Conservation (phyloP, 2,113 vertebrate genomes). For the Mola mola region DNA sequence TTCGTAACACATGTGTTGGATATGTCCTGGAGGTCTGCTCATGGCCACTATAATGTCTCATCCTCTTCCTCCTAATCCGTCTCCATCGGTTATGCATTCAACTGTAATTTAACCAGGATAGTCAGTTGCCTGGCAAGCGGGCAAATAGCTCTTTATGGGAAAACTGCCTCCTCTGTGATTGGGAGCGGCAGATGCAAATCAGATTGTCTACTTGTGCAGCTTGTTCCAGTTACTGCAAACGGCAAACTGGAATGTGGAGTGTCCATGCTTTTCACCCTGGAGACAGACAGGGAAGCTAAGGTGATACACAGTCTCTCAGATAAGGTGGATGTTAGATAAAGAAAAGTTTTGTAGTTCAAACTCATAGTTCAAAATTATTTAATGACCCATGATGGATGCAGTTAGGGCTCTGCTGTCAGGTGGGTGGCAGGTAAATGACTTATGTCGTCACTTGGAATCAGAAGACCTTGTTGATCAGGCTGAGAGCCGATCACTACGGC, state of each 20-base stretch:
- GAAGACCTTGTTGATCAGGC: too few relatives aligned
- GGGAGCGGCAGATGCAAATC: slow-evolving; percentile 29
- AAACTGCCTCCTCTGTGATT: slow-evolving; percentile 24
- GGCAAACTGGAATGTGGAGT: slow-evolving; percentile 11
- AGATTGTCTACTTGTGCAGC: slow-evolving; percentile 22
- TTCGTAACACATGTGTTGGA: slow-evolving; percentile 53
- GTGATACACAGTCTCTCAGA: slow-evolving; percentile 13
- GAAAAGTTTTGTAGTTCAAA: too few relatives aligned
- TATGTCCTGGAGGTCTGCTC: slow-evolving; percentile 50
- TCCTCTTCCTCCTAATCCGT: slow-evolving; percentile 2
- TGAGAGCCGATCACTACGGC: too few relatives aligned
- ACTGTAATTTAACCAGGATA: slow-evolving; percentile 28
- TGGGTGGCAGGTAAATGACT: too few relatives aligned
- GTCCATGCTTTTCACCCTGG: slow-evolving; percentile 9
- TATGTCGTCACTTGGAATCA: too few relatives aligned
- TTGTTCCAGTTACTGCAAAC: slow-evolving; percentile 11
- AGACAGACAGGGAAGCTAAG: slow-evolving; percentile 14
- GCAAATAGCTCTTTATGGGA: slow-evolving; percentile 2
- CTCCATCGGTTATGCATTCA: slow-evolving; percentile 39
- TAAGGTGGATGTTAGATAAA: background rate
- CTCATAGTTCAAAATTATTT: too few relatives aligned
- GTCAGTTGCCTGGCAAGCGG: slow-evolving; percentile 27
- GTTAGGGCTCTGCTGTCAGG: too few relatives aligned
- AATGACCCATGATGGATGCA: too few relatives aligned
- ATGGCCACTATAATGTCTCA: slow-evolving; percentile 43